A percentile compares a stretch with the other conserved stretches of the same genome.
These are phyloP conservation scores for Pseudochaenichthys georgianus DNA, from an alignment of 2,797 vertebrate genomes.

Conservation along the genomic window DNA sequence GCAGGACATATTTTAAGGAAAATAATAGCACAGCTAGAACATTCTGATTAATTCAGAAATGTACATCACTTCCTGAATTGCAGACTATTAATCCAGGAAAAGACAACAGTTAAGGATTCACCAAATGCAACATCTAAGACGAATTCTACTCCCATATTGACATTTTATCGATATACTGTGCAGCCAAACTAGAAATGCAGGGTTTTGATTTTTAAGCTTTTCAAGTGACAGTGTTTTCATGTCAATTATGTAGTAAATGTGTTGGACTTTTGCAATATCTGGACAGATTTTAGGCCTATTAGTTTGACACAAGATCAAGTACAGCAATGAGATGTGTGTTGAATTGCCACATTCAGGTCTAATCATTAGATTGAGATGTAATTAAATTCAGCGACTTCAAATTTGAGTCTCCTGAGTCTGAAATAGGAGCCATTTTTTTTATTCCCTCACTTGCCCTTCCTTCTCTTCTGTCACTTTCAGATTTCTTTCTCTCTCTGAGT, in stretches of 20 bases:
- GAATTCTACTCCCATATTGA: no score
- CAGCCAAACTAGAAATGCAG: background rate
- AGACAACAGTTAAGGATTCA: no score
- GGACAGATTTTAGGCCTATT: constrained; percentile 19
- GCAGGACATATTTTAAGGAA: no score
- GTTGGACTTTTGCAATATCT: background rate
- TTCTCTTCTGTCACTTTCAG: constrained; percentile 49
- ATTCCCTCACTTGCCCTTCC: constrained; percentile 43
- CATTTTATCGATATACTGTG: no score
- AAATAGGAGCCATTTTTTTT: constrained; percentile 40
- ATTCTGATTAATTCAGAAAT: no score
- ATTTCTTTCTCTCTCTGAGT: background rate
- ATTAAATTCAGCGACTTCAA: constrained; percentile 36
- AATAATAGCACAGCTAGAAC: no score
- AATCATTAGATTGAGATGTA: constrained; percentile 35
- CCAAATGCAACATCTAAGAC: no score
- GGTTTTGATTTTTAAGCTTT: constrained; percentile 2
- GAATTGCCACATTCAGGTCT: constrained; percentile 20
- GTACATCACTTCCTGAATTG: no score
- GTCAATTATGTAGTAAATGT: constrained; percentile 11
- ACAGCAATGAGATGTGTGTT: background rate
- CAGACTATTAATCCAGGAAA: no score
- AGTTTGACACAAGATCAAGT: background rate
- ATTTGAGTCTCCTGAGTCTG: constrained; percentile 26
- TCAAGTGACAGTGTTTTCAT: background rate